A percentile compares a stretch with the other conserved stretches of the same genome.
Evolutionary conservation across 2,888 invertebrate species (phyloP).

Genomic region (Chesias legatella): DNA sequence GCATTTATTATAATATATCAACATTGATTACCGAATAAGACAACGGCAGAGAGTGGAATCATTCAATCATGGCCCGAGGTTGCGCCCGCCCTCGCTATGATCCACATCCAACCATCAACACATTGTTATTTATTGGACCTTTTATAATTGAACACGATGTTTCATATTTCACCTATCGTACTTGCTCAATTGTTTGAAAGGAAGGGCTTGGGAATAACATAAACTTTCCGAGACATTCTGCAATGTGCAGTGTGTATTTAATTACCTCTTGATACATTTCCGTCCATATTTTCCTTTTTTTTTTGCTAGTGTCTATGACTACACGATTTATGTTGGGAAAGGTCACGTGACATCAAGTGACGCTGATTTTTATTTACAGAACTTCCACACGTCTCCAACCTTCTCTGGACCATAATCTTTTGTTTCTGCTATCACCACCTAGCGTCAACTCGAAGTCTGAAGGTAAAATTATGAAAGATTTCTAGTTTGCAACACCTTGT

Average conservation of each 20-base stretch:
- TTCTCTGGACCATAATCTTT: no score
- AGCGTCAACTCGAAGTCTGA: no score
- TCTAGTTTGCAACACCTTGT: no score
- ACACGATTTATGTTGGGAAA: no score
- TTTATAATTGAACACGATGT: constrained; percentile 40
- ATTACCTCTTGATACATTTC: no score
- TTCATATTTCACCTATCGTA: constrained; percentile 30
- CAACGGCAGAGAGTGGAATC: constrained; percentile 30
- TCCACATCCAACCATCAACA: constrained; percentile 53
- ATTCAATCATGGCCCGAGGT: constrained; percentile 40
- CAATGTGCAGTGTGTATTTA: neutral
- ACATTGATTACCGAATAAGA: constrained; percentile 20
- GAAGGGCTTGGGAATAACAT: constrained; percentile 15
- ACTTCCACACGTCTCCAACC: no score
- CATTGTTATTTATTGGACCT: constrained; percentile 48
- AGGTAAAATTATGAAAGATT: no score
- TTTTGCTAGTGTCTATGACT: no score
- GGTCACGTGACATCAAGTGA: no score
- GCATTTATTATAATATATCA: constrained; percentile 3
- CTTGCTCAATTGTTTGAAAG: constrained; percentile 22
- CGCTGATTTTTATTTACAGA: no score
- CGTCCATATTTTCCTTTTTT: no score
- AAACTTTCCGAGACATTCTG: constrained; percentile 1
- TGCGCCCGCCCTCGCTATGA: constrained; percentile 41
- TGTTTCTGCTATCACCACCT: no score